Evolutionary conservation across 1,140 invertebrate genomes (phyloP).

Genomic region (Drosophila prosaltans): DNA sequence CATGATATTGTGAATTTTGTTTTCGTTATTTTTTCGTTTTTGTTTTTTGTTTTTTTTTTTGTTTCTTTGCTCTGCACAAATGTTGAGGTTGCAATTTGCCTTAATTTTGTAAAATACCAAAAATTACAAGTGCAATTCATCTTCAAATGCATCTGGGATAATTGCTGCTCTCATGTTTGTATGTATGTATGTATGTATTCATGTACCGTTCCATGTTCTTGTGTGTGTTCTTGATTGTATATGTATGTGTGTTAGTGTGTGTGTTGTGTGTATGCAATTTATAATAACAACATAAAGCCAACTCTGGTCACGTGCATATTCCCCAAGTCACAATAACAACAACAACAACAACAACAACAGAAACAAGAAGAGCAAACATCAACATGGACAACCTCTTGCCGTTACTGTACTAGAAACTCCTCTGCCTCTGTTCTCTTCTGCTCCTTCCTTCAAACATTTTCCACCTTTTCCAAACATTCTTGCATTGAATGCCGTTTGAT

Average conservation of each 20-base stretch:
- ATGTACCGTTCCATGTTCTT: too few species aligned
- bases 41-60: background rate
- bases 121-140: slow-evolving; percentile 13
- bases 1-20: too few species aligned
- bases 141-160: slow-evolving; percentile 12
- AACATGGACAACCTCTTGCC: slow-evolving; percentile 18
- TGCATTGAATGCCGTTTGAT: slow-evolving; percentile 8
- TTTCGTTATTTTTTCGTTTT: background rate
- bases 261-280: slow-evolving; percentile 7
- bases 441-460: background rate
- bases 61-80: background rate
- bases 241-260: too few species aligned
- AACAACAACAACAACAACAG: slow-evolving; percentile 25
- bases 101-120: background rate
- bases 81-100: background rate
- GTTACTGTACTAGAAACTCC: background rate
- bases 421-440: background rate
- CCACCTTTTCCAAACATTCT: slow-evolving; percentile 1
- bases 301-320: slow-evolving; percentile 22
- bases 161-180: background rate
- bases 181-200: too few species aligned
- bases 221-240: too few species aligned
- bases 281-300: slow-evolving; percentile 14
- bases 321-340: slow-evolving; percentile 27
- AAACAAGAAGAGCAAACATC: slow-evolving; percentile 17